These are phyloP conservation scores for Belgica antarctica DNA, from an alignment of 2,888 invertebrate genomes.

Conservation along the genomic window DNA sequence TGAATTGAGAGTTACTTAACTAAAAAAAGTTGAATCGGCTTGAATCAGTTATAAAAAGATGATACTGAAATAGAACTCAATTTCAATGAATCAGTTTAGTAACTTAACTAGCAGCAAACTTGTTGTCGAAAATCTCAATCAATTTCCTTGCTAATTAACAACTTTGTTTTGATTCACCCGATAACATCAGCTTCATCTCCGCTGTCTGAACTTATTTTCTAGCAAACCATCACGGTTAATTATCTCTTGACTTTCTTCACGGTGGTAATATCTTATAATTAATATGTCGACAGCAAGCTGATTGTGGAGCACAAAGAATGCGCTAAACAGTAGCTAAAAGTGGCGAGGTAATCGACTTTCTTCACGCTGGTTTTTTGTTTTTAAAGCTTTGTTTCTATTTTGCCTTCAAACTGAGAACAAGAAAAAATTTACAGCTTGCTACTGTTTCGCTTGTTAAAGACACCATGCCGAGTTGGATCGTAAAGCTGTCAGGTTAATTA, in stretches of 20 bases:
- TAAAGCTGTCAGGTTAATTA: slow-evolving; percentile 26
- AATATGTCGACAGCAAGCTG: slow-evolving; percentile 27
- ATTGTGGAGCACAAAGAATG: not conserved
- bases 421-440: no score
- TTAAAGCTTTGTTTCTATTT: slow-evolving; percentile 13
- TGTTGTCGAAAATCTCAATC: no score
- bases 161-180: no score
- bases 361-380: not conserved
- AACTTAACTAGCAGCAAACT: not conserved
- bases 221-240: not conserved
- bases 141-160: not conserved
- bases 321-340: not conserved
- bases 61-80: no score
- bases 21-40: no score
- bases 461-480: not conserved
- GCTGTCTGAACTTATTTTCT: no score
- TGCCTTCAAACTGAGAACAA: not conserved
- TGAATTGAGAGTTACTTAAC: no score
- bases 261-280: slow-evolving; percentile 1
- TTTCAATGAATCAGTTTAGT: no score
- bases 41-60: no score
- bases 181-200: no score
- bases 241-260: not conserved
- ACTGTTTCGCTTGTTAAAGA: not conserved
- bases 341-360: slow-evolving; percentile 1